Evolutionary conservation across 64 coral and sea anemone genomes (phyloP).

Genomic region (Pachyseris speciosa): DNA sequence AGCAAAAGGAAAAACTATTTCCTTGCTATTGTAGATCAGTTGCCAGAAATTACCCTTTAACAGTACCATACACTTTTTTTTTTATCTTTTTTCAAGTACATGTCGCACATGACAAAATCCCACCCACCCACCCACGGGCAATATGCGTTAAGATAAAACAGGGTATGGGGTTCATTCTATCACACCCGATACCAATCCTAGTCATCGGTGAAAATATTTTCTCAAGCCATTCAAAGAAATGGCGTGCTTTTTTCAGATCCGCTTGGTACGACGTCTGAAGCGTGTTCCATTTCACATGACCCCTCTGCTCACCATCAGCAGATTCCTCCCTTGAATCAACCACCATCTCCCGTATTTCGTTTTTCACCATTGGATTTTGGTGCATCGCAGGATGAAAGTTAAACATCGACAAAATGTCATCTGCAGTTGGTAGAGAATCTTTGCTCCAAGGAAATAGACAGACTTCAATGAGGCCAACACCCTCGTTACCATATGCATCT

Average conservation of each 20-base stretch:
- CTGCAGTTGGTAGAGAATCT: slow-evolving; percentile 15
- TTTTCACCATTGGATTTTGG: background rate
- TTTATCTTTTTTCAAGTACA: slow-evolving; percentile 1
- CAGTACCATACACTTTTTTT: too few relatives aligned
- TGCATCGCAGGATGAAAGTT: slow-evolving; percentile 61
- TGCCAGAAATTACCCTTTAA: too few relatives aligned
- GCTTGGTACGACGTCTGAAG: background rate
- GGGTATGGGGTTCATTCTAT: slow-evolving; percentile 60
- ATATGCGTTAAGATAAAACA: slow-evolving; percentile 53
- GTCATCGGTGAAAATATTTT: slow-evolving; percentile 30
- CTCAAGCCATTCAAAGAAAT: slow-evolving; percentile 52
- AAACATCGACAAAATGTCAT: slow-evolving; percentile 60
- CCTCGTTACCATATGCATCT: slow-evolving; percentile 24
- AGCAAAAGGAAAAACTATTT: too few relatives aligned
- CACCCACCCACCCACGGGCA: slow-evolving; percentile 68
- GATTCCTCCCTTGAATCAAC: slow-evolving; percentile 14
- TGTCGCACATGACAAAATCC: slow-evolving; percentile 19
- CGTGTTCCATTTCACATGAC: background rate
- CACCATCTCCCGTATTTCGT: background rate
- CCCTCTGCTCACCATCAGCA: background rate
- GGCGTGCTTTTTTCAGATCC: slow-evolving; percentile 13
- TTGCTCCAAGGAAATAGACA: slow-evolving; percentile 73
- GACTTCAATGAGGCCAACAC: slow-evolving; percentile 21
- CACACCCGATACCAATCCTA: slow-evolving; percentile 2
- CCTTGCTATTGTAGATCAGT: too few relatives aligned